Base-by-base conservation (phyloP, 2,113 vertebrate genomes). In the Austrofundulus limnaeus region DNA sequence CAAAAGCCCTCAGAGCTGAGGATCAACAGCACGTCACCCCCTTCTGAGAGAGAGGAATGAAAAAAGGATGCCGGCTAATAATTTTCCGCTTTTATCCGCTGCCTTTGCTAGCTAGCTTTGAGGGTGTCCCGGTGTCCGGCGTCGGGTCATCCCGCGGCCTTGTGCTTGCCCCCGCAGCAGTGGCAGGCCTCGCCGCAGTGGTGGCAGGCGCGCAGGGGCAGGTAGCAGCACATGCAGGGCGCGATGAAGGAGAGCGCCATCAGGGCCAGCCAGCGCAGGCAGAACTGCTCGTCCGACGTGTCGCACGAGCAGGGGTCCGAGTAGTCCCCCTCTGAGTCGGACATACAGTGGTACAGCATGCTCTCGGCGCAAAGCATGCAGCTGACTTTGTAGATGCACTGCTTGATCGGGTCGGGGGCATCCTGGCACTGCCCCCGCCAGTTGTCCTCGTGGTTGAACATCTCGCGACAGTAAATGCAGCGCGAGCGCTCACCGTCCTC, bases 321-420 rank as follows among this genome's bases (percentile, higher is more conserved):
- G 85, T 97, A 99, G 85, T 99, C 97, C 53, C 97, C 97, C 90
- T 99, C 97, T 0, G 96, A 98, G 93, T 98, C 97, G 63, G 97
- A 98, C 97, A 98, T 98, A 93, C 97, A 99, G 93, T 99, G 97
- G 90, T 99, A 99, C 42, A 99, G 92, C 96, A 99, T 98, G 93
- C 97, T 99, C 94, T 99, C 97, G 11, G 97, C 97, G 2, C 97
- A 99, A 85, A 98, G 95, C 97, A 99, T 98, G 92, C 97, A 99
- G 90, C 97, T 99, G 91, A 99, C 94, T 93, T 95, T 94, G 92
- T 99, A 94, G 89, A 99, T 98, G 93, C 96, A 99, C 91, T 95
- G 95, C 85, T 93, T 94, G 87, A 99, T 95, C 49, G 97, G 96
- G 88, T 99, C 97, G 4, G 97, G 97, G 0, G 97, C 97, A 71